phyloP scores from a whole-genome alignment of 2,888 invertebrate species.

The Tenthredo mesomela region DNA sequence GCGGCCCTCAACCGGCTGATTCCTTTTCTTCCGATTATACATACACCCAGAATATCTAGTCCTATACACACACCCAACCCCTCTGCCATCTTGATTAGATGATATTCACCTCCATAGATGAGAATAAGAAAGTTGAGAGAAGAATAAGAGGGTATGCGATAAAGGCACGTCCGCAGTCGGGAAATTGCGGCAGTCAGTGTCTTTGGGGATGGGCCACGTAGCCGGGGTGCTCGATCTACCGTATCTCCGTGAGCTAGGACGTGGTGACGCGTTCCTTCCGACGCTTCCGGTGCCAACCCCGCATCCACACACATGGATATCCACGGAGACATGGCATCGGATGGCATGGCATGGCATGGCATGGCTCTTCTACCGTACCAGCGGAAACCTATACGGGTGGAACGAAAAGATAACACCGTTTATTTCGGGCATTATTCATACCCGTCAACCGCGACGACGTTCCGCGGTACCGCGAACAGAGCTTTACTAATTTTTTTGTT shows the following conservation, averaged over 20 bases:
- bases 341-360: no score
- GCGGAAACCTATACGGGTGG: constrained; percentile 71
- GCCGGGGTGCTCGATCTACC: constrained; percentile 46
- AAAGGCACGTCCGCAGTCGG: constrained; percentile 37
- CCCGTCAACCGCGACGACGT: constrained; percentile 56
- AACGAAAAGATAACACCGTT: constrained; percentile 76
- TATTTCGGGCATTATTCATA: constrained; percentile 73
- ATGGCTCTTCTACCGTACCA: background rate
- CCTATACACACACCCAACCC: constrained; percentile 7
- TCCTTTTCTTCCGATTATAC: constrained; percentile 50
- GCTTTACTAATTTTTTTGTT: constrained; percentile 44
- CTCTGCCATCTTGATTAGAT: constrained; percentile 32
- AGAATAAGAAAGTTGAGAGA: background rate
- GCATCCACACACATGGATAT: background rate
- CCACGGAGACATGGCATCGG: background rate
- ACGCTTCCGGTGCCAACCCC: constrained; percentile 45
- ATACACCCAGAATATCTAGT: constrained; percentile 47
- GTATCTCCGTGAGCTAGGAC: constrained; percentile 36
- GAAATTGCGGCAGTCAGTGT: constrained; percentile 44
- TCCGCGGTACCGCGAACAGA: background rate
- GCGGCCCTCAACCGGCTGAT: constrained; percentile 54
- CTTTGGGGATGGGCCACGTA: constrained; percentile 39
- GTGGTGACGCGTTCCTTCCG: constrained; percentile 50
- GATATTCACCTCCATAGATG: background rate
- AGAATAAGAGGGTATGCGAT: constrained; percentile 8